Evolutionary conservation across 2,797 vertebrate genomes (phyloP).

Genomic region (Pseudochaenichthys georgianus): DNA sequence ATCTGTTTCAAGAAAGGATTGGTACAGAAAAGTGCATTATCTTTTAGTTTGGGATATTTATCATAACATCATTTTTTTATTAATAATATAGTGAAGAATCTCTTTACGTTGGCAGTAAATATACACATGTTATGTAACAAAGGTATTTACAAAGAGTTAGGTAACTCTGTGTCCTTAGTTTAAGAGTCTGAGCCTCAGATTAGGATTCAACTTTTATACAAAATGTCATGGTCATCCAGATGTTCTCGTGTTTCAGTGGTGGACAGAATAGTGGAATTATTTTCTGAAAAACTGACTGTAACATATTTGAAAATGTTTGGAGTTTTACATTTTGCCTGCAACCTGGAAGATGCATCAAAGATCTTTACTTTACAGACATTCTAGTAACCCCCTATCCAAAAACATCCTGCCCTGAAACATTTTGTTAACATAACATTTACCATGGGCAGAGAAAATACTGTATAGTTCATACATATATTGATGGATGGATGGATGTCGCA

Average conservation of each 20-base stretch:
- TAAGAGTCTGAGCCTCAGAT: too few species aligned
- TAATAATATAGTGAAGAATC: background rate
- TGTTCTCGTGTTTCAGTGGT: background rate
- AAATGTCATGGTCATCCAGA: too few species aligned
- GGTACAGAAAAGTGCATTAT: background rate
- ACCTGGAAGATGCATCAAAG: slow-evolving; percentile 1
- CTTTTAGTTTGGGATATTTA: background rate
- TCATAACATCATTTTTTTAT: too few species aligned
- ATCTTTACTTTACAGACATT: background rate
- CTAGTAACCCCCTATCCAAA: background rate
- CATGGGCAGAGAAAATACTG: background rate
- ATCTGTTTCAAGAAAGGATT: background rate
- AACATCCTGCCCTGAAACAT: slow-evolving; percentile 1
- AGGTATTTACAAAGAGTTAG: too few species aligned
- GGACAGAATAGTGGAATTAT: background rate
- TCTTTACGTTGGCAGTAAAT: too few species aligned
- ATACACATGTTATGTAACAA: too few species aligned
- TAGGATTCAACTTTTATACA: background rate
- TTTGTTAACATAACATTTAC: background rate
- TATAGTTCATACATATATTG: background rate
- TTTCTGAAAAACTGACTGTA: background rate
- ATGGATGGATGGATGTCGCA: slow-evolving; percentile 7
- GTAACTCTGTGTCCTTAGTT: too few species aligned
- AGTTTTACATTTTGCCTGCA: background rate
- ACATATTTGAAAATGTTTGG: background rate